A percentile compares a stretch with the other conserved stretches of the same genome.
Conservation (phyloP, 2,888 invertebrate species). For the Frankliniella fusca region DNA sequence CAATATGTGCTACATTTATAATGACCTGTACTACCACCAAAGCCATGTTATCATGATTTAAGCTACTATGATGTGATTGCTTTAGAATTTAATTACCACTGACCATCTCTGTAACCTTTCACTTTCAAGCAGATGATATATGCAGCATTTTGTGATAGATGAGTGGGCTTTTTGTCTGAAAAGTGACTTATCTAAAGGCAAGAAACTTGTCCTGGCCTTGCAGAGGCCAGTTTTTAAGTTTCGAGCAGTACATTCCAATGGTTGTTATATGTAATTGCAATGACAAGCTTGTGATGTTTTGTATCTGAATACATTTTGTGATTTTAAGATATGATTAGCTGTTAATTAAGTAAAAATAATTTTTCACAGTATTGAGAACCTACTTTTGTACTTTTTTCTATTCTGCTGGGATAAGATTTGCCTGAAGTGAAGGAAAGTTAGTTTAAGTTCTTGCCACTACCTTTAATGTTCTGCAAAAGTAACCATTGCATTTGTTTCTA, state of each 20-base stretch:
- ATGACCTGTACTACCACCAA: not conserved
- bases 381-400: not conserved
- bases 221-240: not conserved
- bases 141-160: too few relatives aligned
- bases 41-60: too few relatives aligned
- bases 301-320: not conserved
- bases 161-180: too few relatives aligned
- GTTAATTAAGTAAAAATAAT: not conserved
- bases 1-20: not conserved
- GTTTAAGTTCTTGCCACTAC: not conserved
- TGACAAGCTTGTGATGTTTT: constrained; percentile 1
- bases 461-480: not conserved
- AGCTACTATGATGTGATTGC: not conserved
- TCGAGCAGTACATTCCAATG: not conserved
- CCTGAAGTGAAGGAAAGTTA: not conserved
- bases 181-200: too few relatives aligned
- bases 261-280: not conserved
- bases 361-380: not conserved
- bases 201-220: not conserved
- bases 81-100: not conserved
- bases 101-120: too few relatives aligned
- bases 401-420: not conserved
- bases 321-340: not conserved
- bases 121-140: too few relatives aligned
- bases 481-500: not conserved